Conservation (phyloP, 2,113 vertebrate species). For the Antennarius striatus region DNA sequence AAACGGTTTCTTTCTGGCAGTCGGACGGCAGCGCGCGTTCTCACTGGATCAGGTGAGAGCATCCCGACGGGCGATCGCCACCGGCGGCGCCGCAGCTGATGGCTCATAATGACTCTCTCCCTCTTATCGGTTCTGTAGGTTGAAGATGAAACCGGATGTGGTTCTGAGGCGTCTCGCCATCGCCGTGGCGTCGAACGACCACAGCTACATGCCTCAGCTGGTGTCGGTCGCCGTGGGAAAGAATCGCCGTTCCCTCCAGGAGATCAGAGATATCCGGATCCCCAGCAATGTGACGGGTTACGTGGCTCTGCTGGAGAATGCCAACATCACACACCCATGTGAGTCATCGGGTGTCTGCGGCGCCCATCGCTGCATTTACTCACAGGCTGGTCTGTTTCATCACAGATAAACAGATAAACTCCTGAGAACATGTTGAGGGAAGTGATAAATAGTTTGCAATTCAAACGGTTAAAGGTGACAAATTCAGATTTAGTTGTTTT, state of each 20-base stretch:
- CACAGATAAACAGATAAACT: neutral
- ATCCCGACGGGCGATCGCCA: neutral
- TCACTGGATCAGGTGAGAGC: slow-evolving; percentile 92
- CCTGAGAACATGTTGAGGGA: no score
- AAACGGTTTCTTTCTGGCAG: slow-evolving; percentile 95
- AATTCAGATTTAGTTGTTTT: no score
- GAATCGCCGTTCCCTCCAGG: slow-evolving; percentile 87
- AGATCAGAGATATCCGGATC: slow-evolving; percentile 95
- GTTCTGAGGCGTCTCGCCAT: slow-evolving; percentile 92
- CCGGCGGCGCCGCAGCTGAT: neutral
- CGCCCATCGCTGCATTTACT: no score
- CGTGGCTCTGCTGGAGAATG: slow-evolving; percentile 94
- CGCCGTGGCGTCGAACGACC: slow-evolving; percentile 91
- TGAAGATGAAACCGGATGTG: slow-evolving; percentile 96
- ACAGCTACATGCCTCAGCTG: slow-evolving; percentile 99
- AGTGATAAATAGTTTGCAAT: no score
- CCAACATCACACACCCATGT: slow-evolving; percentile 95
- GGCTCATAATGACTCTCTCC: neutral
- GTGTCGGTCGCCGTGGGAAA: slow-evolving; percentile 93
- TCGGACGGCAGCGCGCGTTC: slow-evolving; percentile 95
- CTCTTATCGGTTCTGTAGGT: slow-evolving; percentile 70
- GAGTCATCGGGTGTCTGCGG: slow-evolving; percentile 70
- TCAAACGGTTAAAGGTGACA: no score
- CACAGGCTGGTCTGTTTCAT: no score
- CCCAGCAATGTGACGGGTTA: slow-evolving; percentile 97